Conservation (phyloP, 2,797 vertebrate genomes). For the Malurus splendens region DNA sequence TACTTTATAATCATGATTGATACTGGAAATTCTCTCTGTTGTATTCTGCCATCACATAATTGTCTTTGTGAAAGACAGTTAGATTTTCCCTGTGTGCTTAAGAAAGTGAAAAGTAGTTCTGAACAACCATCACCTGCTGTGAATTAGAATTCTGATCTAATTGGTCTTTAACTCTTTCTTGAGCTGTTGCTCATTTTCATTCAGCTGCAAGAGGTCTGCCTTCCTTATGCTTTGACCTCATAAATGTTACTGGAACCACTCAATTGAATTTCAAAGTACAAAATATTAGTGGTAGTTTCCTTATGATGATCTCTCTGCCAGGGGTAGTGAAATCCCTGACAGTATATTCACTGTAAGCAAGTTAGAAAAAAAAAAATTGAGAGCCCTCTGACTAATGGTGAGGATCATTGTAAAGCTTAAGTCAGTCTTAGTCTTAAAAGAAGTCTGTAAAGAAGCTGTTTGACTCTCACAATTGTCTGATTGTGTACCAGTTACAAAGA, state of each 20-base stretch:
- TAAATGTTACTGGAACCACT: not conserved
- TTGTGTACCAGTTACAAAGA: not conserved
- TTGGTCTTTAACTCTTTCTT: not conserved
- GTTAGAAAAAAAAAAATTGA: not conserved
- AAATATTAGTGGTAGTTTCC: not conserved
- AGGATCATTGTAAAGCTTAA: not conserved
- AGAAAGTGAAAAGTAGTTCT: not conserved
- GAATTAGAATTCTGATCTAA: not conserved
- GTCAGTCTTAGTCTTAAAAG: not conserved
- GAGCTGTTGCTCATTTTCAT: not conserved
- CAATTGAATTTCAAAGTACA: not conserved
- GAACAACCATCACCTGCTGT: not conserved
- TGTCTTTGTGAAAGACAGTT: not conserved
- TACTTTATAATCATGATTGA: not conserved
- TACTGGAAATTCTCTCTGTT: not conserved
- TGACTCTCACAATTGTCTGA: not conserved
- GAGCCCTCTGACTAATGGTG: not conserved
- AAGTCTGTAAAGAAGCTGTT: not conserved
- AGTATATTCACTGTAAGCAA: not conserved
- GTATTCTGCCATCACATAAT: not conserved
- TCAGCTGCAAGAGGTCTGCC: not conserved
- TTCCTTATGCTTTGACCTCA: not conserved
- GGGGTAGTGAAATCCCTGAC: not conserved
- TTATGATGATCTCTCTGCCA: not conserved
- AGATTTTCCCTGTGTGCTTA: not conserved